These are phyloP conservation scores for Oryzias curvinotus DNA, from an alignment of 2,113 vertebrate species.

Conservation along the genomic window DNA sequence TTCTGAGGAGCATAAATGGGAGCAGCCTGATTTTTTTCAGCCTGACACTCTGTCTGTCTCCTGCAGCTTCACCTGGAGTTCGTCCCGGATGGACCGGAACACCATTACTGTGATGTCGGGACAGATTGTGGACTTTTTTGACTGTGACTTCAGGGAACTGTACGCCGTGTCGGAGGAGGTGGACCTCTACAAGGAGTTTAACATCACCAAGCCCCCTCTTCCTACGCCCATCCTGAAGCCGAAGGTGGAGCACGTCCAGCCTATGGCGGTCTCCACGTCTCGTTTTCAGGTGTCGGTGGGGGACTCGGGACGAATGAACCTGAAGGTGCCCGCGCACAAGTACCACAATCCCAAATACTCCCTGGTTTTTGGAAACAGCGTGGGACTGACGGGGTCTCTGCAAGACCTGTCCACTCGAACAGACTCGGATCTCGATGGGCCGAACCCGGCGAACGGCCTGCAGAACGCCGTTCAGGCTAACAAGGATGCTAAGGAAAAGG, in stretches of 20 bases:
- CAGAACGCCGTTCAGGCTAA: constrained; percentile 21
- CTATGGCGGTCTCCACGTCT: constrained; percentile 58
- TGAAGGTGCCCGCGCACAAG: constrained; percentile 88
- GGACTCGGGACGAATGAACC: constrained; percentile 49
- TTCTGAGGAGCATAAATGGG: too few species aligned
- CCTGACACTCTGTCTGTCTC: not conserved
- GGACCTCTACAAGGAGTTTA: constrained; percentile 84
- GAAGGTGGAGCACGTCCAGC: constrained; percentile 46
- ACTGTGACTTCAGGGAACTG: constrained; percentile 91
- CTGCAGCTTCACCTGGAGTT: constrained; percentile 91
- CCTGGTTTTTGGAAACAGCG: constrained; percentile 82
- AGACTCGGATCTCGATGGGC: constrained; percentile 13
- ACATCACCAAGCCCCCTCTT: constrained; percentile 67
- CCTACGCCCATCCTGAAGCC: constrained; percentile 56
- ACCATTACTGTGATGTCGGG: constrained; percentile 89
- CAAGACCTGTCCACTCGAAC: constrained; percentile 64
- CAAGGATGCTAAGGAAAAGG: constrained; percentile 8
- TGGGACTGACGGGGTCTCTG: constrained; percentile 63
- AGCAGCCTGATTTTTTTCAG: not conserved
- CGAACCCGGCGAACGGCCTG: constrained; percentile 31
- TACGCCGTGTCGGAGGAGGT: constrained; percentile 91
- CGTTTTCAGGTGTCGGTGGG: constrained; percentile 72
- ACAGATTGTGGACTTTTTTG: constrained; percentile 88
- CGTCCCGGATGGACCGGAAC: constrained; percentile 89
- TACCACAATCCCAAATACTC: constrained; percentile 94